Evolutionary conservation across 2,888 invertebrate species (phyloP), one percentile per base, ranked within the genome.

Genomic region (Julus scandinavius): DNA sequence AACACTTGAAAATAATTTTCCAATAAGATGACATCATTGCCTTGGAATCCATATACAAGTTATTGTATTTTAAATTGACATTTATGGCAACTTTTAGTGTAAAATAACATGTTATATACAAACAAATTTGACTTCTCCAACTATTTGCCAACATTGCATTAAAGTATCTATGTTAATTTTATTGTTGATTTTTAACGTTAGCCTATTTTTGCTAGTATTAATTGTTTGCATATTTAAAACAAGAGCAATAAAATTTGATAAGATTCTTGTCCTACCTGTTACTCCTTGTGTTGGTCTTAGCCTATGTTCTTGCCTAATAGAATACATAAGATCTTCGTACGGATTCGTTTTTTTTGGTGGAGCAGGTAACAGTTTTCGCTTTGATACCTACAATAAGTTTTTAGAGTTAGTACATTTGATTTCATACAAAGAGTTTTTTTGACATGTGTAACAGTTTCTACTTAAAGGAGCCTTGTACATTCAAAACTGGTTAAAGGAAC

Each of bases 241-340:
- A 13, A 15, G 29, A 72, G 72, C 45, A 13, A 1, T 38, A 38
- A 80, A 38, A 2, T 38, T 38, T 38, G 1, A 3, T 38, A 38
- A 80, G 6, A 38, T 80, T 80, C 11, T 38, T 80, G 4, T 54
- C 88, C 41, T 87, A 88, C 88, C 87, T 54, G 87, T 83, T 87
- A 50, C 17, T 2, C 41, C 84, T 63, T 89, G 87, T 41, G 92
- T 92, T 6, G 96, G 95, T 91, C 95, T 94, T 87, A 97, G 93
- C 88, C 92, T 91, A 90, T 95, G 94, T 87, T 96, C 92, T 89
- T 92, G 91, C 91, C 96, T 95, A 91, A 98, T 97, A 89, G 97
- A 97, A 90, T 96, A 96, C 93, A 97, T 95, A 50, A 98, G 94
- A 91, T 95, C 95, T 92, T 98, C 97, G 90, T 97, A 94, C 0